Percentiles rank a stretch among this genome's conserved stretches.
Evolutionary conservation across 2,797 vertebrate species (phyloP).

Genomic region (Argyrosomus regius): DNA sequence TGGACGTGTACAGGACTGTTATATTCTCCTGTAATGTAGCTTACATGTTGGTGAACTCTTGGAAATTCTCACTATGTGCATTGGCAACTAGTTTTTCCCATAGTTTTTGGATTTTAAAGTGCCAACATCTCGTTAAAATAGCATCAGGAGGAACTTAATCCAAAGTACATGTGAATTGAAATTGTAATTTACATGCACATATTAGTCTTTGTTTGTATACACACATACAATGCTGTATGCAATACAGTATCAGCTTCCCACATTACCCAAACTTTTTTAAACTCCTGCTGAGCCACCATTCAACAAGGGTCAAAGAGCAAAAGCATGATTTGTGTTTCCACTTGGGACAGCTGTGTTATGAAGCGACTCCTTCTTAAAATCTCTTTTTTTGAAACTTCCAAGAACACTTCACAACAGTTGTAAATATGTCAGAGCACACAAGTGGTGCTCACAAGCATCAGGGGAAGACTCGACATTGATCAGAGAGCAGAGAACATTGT

Average conservation of each 20-base stretch:
- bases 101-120: not conserved
- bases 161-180: not conserved
- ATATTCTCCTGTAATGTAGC: slow-evolving; percentile 19
- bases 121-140: not conserved
- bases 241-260: not conserved
- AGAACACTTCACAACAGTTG: slow-evolving; percentile 36
- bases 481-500: slow-evolving; percentile 3
- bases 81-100: slow-evolving; percentile 9
- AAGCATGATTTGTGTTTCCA: slow-evolving; percentile 46
- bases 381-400: slow-evolving; percentile 32
- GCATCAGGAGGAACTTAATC: not conserved
- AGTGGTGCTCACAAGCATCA: slow-evolving; percentile 38
- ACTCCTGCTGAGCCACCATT: slow-evolving; percentile 14
- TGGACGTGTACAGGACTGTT: slow-evolving; percentile 37
- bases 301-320: slow-evolving; percentile 28
- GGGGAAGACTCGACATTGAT: slow-evolving; percentile 22
- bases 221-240: not conserved
- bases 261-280: slow-evolving; percentile 15
- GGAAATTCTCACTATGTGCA: slow-evolving; percentile 17
- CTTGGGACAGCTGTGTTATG: slow-evolving; percentile 22
- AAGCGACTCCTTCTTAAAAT: slow-evolving; percentile 25
- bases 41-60: slow-evolving; percentile 31
- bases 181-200: not conserved
- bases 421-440: slow-evolving; percentile 56
- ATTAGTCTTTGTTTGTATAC: not conserved